Conservation (phyloP, 1,140 invertebrate species). For the Tetragnatha versicolor region DNA sequence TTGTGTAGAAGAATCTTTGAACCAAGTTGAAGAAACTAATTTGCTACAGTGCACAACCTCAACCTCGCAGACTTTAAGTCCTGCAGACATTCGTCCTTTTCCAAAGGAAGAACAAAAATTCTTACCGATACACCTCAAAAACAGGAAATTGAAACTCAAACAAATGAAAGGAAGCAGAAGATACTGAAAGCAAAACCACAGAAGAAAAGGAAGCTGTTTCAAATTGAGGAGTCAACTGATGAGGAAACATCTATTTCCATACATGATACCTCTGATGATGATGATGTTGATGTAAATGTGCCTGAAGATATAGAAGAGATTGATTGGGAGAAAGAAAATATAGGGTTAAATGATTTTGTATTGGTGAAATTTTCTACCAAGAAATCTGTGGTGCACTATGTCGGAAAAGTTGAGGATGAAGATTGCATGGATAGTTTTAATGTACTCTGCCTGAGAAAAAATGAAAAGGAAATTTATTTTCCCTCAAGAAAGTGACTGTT, state of each 20-base stretch:
- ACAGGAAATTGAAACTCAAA: not conserved
- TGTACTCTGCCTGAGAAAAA: no score
- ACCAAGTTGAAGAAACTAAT: not conserved
- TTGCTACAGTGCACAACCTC: not conserved
- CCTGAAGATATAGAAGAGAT: not conserved
- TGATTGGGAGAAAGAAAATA: not conserved
- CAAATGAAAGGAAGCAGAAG: not conserved
- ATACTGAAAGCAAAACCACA: not conserved
- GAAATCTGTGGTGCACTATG: no score
- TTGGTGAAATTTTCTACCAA: constrained; percentile 12
- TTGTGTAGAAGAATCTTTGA: not conserved
- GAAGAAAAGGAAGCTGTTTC: not conserved
- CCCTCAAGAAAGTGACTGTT: no score
- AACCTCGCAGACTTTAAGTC: not conserved
- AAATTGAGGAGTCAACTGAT: not conserved
- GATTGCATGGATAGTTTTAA: no score
- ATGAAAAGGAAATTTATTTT: no score
- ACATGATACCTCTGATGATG: not conserved
- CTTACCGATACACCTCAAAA: not conserved
- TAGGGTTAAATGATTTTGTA: not conserved
- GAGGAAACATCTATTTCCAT: not conserved
- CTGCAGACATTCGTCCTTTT: not conserved
- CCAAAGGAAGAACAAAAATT: not conserved
- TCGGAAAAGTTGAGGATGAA: no score
- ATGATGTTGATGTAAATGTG: not conserved